These are phyloP conservation scores for Eristalinus sepulchralis DNA, from an alignment of 2,888 invertebrate genomes.

Conservation along the genomic window DNA sequence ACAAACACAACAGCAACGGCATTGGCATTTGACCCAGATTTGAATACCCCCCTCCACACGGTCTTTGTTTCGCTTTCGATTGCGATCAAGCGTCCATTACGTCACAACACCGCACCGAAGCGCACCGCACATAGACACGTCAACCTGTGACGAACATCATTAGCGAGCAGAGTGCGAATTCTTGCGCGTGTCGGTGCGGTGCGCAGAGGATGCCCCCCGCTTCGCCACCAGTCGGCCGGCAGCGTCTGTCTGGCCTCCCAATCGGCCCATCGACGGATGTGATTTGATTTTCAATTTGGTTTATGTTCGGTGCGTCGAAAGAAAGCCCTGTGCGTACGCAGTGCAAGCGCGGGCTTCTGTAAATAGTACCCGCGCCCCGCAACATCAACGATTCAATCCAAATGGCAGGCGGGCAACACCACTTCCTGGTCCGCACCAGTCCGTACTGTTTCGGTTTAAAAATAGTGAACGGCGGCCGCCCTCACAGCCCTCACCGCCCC, in stretches of 20 bases:
- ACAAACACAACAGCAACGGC: not conserved
- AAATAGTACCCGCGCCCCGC: constrained; percentile 3
- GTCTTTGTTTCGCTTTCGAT: not conserved
- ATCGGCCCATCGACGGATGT: constrained; percentile 24
- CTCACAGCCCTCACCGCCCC: too few species aligned
- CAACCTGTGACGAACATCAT: not conserved
- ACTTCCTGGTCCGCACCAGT: constrained; percentile 44
- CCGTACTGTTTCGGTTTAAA: constrained; percentile 1
- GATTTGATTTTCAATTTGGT: constrained; percentile 58
- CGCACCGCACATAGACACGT: not conserved
- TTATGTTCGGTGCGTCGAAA: constrained; percentile 19
- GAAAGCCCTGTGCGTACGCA: constrained; percentile 16
- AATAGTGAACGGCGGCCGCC: not conserved
- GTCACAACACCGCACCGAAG: not conserved
- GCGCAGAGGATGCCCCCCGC: not conserved
- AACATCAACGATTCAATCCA: constrained; percentile 24
- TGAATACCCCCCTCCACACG: not conserved
- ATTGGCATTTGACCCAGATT: constrained; percentile 42
- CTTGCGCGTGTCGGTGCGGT: not conserved
- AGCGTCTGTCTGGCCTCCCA: constrained; percentile 5
- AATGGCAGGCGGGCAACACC: constrained; percentile 1
- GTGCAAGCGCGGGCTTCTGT: constrained; percentile 22
- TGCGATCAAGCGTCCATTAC: not conserved
- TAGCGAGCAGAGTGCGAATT: not conserved
- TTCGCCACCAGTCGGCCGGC: constrained; percentile 13